Conservation (phyloP, 2,113 vertebrate species). For the Meles meles region DNA sequence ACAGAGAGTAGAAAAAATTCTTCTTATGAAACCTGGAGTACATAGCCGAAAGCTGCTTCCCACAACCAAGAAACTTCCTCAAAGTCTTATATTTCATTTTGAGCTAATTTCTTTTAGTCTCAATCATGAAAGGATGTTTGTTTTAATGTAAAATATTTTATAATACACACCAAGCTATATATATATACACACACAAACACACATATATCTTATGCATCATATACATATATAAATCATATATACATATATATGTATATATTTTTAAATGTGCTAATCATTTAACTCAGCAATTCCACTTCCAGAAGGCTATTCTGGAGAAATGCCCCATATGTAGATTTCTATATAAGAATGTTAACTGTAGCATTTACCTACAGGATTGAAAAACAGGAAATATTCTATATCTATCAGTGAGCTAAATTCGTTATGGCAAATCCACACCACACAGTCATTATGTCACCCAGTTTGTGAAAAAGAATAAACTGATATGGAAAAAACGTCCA, state of each 20-base stretch:
- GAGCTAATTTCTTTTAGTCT: neutral
- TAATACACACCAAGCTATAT: neutral
- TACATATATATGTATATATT: neutral
- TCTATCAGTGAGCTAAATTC: neutral
- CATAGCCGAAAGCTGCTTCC: neutral
- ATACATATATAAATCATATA: neutral
- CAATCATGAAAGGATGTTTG: neutral
- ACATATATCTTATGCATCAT: too few species aligned
- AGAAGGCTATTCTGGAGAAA: slow-evolving; percentile 24
- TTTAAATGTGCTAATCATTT: neutral
- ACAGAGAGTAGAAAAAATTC: neutral
- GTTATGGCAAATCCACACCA: neutral
- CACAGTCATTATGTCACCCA: neutral
- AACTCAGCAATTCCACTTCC: neutral
- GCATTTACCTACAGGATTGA: neutral
- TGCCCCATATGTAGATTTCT: neutral
- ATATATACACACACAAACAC: neutral
- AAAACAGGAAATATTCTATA: neutral
- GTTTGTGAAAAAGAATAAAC: neutral
- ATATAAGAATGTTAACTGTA: neutral
- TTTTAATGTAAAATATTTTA: slow-evolving; percentile 11
- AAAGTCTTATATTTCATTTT: neutral
- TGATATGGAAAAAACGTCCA: neutral
- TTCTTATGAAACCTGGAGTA: neutral
- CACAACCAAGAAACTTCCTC: slow-evolving; percentile 6